Base-by-base conservation (phyloP, 2,797 vertebrate genomes). In the Ciconia nigra region DNA sequence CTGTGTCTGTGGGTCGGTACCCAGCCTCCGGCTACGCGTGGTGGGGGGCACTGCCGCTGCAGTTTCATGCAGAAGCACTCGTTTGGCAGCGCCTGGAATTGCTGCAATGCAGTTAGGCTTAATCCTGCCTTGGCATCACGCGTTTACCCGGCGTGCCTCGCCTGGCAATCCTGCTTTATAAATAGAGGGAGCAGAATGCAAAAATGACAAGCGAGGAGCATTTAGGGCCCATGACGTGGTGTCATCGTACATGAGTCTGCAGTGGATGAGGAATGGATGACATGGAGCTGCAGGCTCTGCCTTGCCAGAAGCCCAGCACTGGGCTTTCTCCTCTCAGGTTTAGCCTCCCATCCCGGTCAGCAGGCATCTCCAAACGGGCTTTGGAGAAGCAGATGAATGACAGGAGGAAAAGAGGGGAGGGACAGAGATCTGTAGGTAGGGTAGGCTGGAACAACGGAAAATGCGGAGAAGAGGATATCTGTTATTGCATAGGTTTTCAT, bases 81-180 rank as follows among this genome's bases (percentile, higher is more conserved):
- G 54, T 93, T 92, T 96, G 92, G 93, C 76, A 91, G 85, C 2
- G 24, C 78, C 73, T 62, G 67, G 89, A 89, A 79, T 91, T 44
- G 72, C 80, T 87, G 89, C 93, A 57, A 57, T 87, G 77, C 82
- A 78, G 82, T 90, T 39, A 88, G 88, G 35, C 51, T 82, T 95
- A 94, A 96, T 96, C 97, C 93, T 35, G 21, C 70, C 55, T 90
- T 96, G 95, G 94, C 97, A 97, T 7, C 2, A 1, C 1, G 1
- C 6, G 17, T 70, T 91, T 35, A 51, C 92, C 62, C 47, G 10
- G 79, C 9, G 20, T 91, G 86, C 72, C 31, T 87, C 10, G 21
- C 81, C 63, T 58, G 94, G 65, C 92, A 61, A 82, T 74, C 74
- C 89, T 84, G 74, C 88, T 96, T 95, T 96, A 96, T 95, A 97